Evolutionary conservation across 2,888 invertebrate species (phyloP).

Genomic region (Oasisia sp.): DNA sequence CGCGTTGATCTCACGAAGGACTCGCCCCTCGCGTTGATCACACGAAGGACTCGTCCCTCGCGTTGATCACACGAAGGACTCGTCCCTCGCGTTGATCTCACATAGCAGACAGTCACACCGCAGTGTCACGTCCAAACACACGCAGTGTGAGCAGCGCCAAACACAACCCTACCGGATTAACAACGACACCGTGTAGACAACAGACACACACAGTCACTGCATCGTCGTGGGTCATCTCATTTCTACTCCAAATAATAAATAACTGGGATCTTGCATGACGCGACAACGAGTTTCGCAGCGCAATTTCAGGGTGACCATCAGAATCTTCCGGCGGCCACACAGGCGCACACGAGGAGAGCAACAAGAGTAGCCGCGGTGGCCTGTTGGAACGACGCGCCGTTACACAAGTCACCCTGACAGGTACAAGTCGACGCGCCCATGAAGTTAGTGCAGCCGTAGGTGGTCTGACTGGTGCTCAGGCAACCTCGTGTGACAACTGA

Average conservation of each 20-base stretch:
- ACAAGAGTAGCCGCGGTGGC: neutral
- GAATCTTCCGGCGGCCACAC: neutral
- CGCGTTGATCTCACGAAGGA: no score
- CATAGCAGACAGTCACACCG: neutral
- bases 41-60: no score
- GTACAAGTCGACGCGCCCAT: neutral
- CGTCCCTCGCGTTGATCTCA: no score
- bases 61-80: no score
- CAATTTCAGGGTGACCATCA: neutral
- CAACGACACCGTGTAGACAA: neutral
- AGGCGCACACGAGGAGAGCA: neutral
- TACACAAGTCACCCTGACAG: neutral
- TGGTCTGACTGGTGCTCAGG: neutral
- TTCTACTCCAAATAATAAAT: neutral
- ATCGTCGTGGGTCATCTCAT: neutral
- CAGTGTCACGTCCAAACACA: neutral
- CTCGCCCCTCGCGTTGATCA: no score
- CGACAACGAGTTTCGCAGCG: neutral
- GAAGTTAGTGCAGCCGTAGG: neutral
- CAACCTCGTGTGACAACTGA: neutral
- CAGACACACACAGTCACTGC: neutral
- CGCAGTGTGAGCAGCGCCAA: neutral
- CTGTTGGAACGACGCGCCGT: neutral
- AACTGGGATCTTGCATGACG: neutral
- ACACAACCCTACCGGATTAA: neutral